Conservation (phyloP, 2,888 invertebrate species). For the Luperina testacea region DNA sequence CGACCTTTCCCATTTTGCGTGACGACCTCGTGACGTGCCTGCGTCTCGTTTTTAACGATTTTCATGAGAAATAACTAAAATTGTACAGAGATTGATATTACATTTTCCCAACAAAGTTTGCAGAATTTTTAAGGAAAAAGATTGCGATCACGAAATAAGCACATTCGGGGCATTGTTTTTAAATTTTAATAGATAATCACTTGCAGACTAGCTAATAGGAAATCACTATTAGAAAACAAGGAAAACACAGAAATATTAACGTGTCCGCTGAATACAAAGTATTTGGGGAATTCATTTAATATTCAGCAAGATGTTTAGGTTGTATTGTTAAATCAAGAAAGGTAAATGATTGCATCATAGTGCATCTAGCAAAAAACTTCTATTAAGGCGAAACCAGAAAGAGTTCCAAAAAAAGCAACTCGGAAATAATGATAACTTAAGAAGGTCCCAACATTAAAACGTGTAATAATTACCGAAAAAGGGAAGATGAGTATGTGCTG, state of each 20-base stretch:
- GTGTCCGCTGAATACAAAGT: background rate
- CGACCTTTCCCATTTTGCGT: no score
- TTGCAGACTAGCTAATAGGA: background rate
- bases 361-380: background rate
- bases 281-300: background rate
- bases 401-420: background rate
- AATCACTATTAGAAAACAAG: background rate
- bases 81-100: background rate
- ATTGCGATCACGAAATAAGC: background rate
- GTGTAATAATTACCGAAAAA: background rate
- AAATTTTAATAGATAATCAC: background rate
- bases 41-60: conserved; percentile 11
- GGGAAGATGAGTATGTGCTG: background rate
- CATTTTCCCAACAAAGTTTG: background rate
- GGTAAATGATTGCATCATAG: background rate
- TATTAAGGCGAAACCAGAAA: background rate
- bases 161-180: background rate
- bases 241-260: background rate
- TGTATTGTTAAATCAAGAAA: background rate
- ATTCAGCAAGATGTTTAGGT: background rate
- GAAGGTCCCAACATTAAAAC: background rate
- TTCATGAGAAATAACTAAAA: conserved; percentile 12
- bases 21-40: conserved; percentile 11
- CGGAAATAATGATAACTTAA: background rate
- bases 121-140: background rate